These are phyloP conservation scores for Bellardia pandia DNA, from an alignment of 2,888 invertebrate genomes.

Conservation along the genomic window DNA sequence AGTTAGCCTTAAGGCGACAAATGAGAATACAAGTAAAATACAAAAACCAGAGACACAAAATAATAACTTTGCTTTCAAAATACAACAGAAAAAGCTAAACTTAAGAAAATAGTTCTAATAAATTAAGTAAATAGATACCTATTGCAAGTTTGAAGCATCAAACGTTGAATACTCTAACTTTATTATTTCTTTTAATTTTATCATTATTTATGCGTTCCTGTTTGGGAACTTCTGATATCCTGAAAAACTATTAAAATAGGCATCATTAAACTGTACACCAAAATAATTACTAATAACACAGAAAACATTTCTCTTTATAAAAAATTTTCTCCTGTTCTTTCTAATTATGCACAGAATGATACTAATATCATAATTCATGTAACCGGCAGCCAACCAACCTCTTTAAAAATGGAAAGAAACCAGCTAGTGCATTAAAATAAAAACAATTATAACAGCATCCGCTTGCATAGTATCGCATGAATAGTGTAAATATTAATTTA, in stretches of 20 bases:
- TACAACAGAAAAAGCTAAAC: constrained; percentile 18
- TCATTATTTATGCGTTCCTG: neutral
- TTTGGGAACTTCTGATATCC: neutral
- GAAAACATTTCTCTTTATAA: constrained; percentile 10
- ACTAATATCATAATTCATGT: constrained; percentile 32
- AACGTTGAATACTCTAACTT: neutral
- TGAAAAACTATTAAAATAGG: neutral
- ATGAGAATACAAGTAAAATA: constrained; percentile 52
- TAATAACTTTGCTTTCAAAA: constrained; percentile 11
- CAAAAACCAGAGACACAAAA: constrained; percentile 16
- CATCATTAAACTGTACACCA: constrained; percentile 54
- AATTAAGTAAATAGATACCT: neutral
- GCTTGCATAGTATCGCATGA: neutral
- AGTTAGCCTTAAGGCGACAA: constrained; percentile 68
- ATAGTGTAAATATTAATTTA: neutral
- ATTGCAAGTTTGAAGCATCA: neutral
- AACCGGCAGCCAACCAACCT: neutral
- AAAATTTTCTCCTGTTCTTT: constrained; percentile 6
- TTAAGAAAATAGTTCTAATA: neutral
- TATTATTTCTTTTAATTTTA: neutral
- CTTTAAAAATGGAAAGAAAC: neutral
- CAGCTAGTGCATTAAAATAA: neutral
- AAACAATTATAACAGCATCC: neutral
- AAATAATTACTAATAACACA: constrained; percentile 43
- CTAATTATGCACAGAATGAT: constrained; percentile 60